Evolutionary conservation across 2,113 vertebrate species (phyloP), one percentile per base, ranked within the genome.

Genomic region (Hystrix brachyura): DNA sequence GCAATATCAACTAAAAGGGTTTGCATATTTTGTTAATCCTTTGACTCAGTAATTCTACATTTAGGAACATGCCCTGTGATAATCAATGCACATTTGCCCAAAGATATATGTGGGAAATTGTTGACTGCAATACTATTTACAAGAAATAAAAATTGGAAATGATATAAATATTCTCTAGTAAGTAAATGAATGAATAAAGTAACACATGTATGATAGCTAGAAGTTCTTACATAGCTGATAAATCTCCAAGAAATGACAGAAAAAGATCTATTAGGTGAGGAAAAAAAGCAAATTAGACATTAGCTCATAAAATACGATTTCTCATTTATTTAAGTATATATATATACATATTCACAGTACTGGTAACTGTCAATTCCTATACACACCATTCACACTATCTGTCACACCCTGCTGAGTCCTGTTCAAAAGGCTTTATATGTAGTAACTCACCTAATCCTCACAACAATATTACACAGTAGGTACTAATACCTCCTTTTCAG

Each of bases 261-360:
- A 87, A 92, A 89, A 72, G 32, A 88, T 43, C 74, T 25, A 86
- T 7, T 53, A 69, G 48, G 23, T 23, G 12, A 34, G 5, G 0
- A 14, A 14, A 51, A 71, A 55, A 87, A 64, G 53, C 27, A 85
- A 91, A 67, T 55, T 25, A 62, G n/a, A 79, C 48, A 83, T 59
- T 55, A 90, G 92, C 79, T 90, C 19, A 48, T 72, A 94, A 94
- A 96, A 90, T 76, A 71, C 53, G 72, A 51, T 34, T 93, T 96
- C 51, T 92, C 53, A 67, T 76, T 81, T 74, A 91, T 62, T 93
- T 82, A 93, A 64, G 23, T 21, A 55, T 60, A 87, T 14, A 84
- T 17, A 43, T 4, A 78, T 7, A 80, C 38, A 64, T 15, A 29
- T 71, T 53, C n/a, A 76, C 2, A 53, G 55, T n/a, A n/a, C 12